Conservation (phyloP, 2,113 vertebrate genomes). For the Conger conger region DNA sequence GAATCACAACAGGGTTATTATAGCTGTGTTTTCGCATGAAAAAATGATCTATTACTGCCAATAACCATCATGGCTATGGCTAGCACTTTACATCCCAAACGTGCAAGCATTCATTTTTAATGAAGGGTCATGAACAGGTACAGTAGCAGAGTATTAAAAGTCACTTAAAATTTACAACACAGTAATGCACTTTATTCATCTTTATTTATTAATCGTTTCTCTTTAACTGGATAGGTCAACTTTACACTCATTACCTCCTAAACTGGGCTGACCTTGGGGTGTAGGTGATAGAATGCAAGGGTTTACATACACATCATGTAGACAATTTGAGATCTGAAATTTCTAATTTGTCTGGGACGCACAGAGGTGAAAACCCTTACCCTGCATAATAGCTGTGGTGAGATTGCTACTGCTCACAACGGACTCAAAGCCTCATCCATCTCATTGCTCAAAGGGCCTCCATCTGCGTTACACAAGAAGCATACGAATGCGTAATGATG, state of each 20-base stretch:
- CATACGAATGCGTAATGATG: no score
- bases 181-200: neutral
- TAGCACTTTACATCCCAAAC: neutral
- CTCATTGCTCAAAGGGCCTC: neutral
- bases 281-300: neutral
- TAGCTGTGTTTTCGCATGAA: neutral
- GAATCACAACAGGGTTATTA: neutral
- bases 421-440: neutral
- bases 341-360: neutral
- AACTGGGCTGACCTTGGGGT: no score
- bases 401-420: neutral
- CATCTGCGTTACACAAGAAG: neutral
- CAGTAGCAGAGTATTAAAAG: neutral
- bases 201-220: neutral
- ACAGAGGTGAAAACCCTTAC: neutral
- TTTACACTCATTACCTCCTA: neutral
- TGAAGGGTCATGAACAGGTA: neutral
- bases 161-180: neutral
- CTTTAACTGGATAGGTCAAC: neutral
- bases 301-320: neutral
- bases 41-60: constrained; percentile 3
- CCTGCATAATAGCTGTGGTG: neutral
- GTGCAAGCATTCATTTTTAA: neutral
- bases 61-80: neutral
- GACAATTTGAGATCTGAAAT: neutral